These are phyloP conservation scores for Psittacus erithacus DNA, from an alignment of 2,113 vertebrate genomes.

Conservation along the genomic window DNA sequence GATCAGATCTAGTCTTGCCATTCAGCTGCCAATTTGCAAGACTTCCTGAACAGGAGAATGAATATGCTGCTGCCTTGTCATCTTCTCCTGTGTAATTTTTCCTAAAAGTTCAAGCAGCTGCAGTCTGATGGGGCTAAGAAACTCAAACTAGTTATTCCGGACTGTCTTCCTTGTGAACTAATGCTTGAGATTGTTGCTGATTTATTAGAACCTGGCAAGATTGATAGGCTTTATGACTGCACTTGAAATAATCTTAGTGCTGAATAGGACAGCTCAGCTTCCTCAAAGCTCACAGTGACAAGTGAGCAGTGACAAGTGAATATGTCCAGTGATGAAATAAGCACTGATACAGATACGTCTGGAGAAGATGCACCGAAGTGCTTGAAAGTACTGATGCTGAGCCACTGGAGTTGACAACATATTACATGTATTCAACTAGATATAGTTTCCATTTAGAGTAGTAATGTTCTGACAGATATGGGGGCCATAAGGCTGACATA, in stretches of 20 bases:
- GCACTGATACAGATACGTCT: neutral
- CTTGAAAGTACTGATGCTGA: neutral
- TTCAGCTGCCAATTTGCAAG: neutral
- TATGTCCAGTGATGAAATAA: neutral
- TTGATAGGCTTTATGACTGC: neutral
- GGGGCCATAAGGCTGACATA: neutral
- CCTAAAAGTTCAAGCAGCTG: neutral
- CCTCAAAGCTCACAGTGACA: neutral
- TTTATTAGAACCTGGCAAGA: neutral
- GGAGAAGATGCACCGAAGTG: neutral
- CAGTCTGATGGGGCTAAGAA: neutral
- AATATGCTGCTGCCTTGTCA: neutral
- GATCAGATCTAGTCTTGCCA: neutral
- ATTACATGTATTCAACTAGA: neutral
- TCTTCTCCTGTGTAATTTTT: neutral
- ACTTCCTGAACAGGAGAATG: neutral
- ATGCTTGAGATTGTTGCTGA: neutral
- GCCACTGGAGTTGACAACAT: neutral
- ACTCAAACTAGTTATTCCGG: neutral
- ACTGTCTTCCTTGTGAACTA: neutral
- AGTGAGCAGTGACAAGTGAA: neutral
- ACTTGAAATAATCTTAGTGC: neutral
- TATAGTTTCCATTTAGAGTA: neutral
- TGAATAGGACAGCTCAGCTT: neutral
- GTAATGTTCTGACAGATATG: neutral